Conservation (phyloP, 2,113 vertebrate genomes). For the Pantherophis guttatus region DNA sequence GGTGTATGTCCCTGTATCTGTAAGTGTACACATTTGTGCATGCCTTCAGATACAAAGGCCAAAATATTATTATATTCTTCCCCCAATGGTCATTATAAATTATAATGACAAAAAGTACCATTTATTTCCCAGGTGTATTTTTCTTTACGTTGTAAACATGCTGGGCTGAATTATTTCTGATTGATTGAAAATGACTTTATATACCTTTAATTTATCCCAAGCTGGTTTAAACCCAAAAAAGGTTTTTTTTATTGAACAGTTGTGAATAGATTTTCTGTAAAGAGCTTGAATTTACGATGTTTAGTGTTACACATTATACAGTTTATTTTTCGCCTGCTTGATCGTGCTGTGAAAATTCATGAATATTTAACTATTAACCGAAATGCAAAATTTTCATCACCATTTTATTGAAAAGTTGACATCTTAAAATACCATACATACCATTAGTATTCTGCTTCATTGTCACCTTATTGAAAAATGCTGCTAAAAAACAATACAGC, state of each 20-base stretch:
- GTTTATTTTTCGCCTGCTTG: slow-evolving; percentile 78
- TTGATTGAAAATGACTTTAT: slow-evolving; percentile 67
- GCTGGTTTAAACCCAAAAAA: slow-evolving; percentile 63
- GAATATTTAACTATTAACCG: slow-evolving; percentile 84
- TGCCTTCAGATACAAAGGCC: slow-evolving; percentile 22
- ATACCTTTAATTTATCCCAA: slow-evolving; percentile 65
- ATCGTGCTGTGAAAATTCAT: slow-evolving; percentile 79
- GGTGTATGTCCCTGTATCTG: slow-evolving; percentile 9
- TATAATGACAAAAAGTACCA: slow-evolving; percentile 56
- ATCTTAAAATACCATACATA: slow-evolving; percentile 84
- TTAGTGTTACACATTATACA: slow-evolving; percentile 74
- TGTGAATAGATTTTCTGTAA: slow-evolving; percentile 67
- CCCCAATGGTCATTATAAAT: slow-evolving; percentile 62
- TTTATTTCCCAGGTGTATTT: slow-evolving; percentile 66
- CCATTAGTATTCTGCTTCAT: slow-evolving; percentile 83
- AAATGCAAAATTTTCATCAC: slow-evolving; percentile 84
- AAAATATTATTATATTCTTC: slow-evolving; percentile 33
- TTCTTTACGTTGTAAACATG: slow-evolving; percentile 59
- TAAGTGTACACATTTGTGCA: slow-evolving; percentile 8
- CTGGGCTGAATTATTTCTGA: slow-evolving; percentile 67
- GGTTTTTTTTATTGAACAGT: slow-evolving; percentile 65
- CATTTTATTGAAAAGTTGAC: slow-evolving; percentile 84
- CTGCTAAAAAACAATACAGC: slow-evolving; percentile 81
- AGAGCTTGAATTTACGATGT: slow-evolving; percentile 72
- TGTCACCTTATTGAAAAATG: slow-evolving; percentile 84